These are phyloP conservation scores for Idaea dimidiata DNA, from an alignment of 2,888 invertebrate species.

Conservation along the genomic window DNA sequence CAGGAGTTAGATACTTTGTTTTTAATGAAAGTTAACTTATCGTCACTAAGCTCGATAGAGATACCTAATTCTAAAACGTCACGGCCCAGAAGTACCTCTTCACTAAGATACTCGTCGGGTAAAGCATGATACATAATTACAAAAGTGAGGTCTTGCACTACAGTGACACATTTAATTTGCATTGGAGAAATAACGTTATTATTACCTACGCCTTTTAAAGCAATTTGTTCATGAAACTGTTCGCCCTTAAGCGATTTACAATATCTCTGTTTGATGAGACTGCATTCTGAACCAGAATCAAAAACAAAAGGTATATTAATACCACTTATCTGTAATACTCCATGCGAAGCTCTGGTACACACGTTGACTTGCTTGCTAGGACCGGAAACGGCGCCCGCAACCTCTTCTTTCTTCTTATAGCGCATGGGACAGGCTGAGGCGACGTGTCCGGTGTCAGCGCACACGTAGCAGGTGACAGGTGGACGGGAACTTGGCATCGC, in stretches of 20 bases:
- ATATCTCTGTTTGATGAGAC: too few species aligned
- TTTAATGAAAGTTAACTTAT: too few species aligned
- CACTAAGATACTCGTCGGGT: too few species aligned
- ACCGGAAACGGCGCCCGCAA: background rate
- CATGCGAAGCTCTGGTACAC: constrained; percentile 4
- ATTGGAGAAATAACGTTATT: constrained; percentile 3
- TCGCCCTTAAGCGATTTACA: too few species aligned
- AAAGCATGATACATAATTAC: too few species aligned
- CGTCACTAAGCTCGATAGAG: too few species aligned
- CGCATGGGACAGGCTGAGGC: background rate
- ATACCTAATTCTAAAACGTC: too few species aligned
- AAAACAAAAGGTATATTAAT: constrained; percentile 7
- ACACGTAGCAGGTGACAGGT: constrained; percentile 8
- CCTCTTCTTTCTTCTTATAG: background rate
- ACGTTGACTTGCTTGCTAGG: too few species aligned
- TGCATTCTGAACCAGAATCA: too few species aligned
- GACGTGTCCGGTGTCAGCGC: constrained; percentile 4
- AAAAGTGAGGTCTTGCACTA: background rate
- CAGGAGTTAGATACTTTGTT: too few species aligned
- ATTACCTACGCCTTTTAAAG: constrained; percentile 6
- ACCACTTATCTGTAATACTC: constrained; percentile 8
- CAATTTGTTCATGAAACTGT: too few species aligned
- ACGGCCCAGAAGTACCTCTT: background rate
- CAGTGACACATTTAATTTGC: background rate
- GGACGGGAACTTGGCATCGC: background rate